These are phyloP conservation scores for Drosophila nigricruria DNA, from an alignment of 2,888 invertebrate genomes.

Conservation along the genomic window DNA sequence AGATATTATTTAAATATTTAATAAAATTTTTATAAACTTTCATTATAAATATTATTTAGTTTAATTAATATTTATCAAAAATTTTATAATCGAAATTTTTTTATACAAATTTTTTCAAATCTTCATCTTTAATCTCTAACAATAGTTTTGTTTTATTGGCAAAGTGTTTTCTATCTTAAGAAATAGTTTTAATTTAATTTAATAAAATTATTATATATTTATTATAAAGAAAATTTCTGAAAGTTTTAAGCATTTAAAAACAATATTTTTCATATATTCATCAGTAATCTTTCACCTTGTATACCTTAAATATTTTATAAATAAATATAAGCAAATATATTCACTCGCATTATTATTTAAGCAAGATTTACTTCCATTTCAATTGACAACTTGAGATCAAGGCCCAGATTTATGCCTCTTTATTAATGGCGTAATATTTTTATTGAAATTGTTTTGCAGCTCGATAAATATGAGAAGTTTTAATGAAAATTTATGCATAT, in stretches of 20 bases:
- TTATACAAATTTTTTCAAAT: too few species aligned
- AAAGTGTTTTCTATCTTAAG: too few species aligned
- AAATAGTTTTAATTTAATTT: too few species aligned
- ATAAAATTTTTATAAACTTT: too few species aligned
- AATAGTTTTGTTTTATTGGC: too few species aligned
- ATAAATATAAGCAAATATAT: not conserved
- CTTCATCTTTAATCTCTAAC: not conserved
- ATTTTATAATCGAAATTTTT: not conserved
- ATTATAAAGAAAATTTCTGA: too few species aligned
- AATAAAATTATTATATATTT: too few species aligned
- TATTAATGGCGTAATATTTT: slow-evolving; percentile 8
- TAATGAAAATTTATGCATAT: not conserved
- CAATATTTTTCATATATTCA: too few species aligned
- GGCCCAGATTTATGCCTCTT: slow-evolving; percentile 4
- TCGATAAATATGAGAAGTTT: slow-evolving; percentile 1
- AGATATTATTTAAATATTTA: not conserved
- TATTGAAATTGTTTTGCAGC: not conserved
- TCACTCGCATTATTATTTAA: not conserved
- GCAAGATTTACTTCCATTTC: not conserved
- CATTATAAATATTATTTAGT: too few species aligned
- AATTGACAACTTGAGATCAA: slow-evolving; percentile 8
- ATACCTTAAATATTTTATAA: not conserved
- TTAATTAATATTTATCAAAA: not conserved
- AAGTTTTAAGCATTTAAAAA: too few species aligned
- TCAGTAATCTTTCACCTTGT: too few species aligned